Base-by-base conservation (phyloP, 2,113 vertebrate species). In the Alligator sinensis region DNA sequence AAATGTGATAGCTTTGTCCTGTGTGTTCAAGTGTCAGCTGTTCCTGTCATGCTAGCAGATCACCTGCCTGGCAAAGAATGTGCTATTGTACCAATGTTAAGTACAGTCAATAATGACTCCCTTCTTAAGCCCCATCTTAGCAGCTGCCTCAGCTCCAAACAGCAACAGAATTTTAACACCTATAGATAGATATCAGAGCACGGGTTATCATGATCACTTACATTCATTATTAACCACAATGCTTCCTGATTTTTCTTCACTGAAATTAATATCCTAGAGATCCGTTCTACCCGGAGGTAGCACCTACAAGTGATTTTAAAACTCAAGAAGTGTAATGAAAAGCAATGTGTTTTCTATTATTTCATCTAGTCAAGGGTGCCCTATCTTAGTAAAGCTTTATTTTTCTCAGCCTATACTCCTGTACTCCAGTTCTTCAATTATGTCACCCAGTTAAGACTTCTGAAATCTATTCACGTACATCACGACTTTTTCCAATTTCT, bases 51-150 rank as follows among this genome's bases (percentile, higher is more conserved):
- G 86, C 93, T 76, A 95, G 95, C 74, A 87, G 21, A 19, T 62
- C 79, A 83, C 88, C 92, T 87, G 88, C 1, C 10, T 88, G 92
- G 87, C 78, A 88, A 91, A 84, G 88, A 93, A 94, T 88, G 93
- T 96, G 90, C 92, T 89, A 93, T 27, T 83, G 83, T 93, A 82
- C 92, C 84, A 75, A 63, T 88, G 95, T 96, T 95, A 95, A 92
- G 95, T 95, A 83, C 2, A 11, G 94, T 95, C 94, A 96, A 96
- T 90, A 96, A 92, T 77, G 59, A 84, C 78, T 95, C 84, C 80
- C 83, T 64, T 75, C 86, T 96, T 75, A 91, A 93, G 87, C 88
- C 93, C 82, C 60, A 94, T 89, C 85, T 82, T 89, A 90, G 63
- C 47, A 94, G 88, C 13, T 90, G 70, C 80, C 89, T 84, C 68